Evolutionary conservation across 2,113 vertebrate genomes (phyloP).

Genomic region (Psammodynastes pulverulentus): DNA sequence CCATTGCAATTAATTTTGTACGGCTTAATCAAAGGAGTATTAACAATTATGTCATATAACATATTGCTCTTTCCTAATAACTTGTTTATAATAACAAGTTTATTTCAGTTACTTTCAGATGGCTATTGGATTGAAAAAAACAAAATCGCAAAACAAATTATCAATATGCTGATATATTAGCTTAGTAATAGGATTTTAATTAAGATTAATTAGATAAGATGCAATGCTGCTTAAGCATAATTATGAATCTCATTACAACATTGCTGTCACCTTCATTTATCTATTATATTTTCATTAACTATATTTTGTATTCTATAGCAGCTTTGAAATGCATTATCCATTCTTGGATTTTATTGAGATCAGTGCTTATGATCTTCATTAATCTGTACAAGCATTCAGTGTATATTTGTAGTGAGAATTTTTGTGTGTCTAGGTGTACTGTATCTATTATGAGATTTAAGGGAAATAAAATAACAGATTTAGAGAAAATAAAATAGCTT

Average conservation of each 20-base stretch:
- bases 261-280: constrained; percentile 17
- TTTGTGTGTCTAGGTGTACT: constrained; percentile 4
- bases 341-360: constrained; percentile 7
- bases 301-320: constrained; percentile 10
- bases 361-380: background rate
- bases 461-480: constrained; percentile 24
- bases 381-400: background rate
- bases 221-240: constrained; percentile 9
- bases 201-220: constrained; percentile 21
- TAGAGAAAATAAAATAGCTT: constrained; percentile 28
- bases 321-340: constrained; percentile 16
- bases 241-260: constrained; percentile 9
- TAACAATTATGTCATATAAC: background rate
- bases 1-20: background rate
- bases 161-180: background rate
- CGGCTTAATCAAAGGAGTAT: background rate
- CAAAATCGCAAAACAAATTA: background rate
- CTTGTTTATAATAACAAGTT: background rate
- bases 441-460: background rate
- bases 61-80: background rate
- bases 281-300: constrained; percentile 26
- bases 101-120: constrained; percentile 16
- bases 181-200: background rate
- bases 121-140: background rate
- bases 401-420: background rate